Base-by-base conservation (phyloP, 2,797 vertebrate species). In the Pagetopsis macropterus region DNA sequence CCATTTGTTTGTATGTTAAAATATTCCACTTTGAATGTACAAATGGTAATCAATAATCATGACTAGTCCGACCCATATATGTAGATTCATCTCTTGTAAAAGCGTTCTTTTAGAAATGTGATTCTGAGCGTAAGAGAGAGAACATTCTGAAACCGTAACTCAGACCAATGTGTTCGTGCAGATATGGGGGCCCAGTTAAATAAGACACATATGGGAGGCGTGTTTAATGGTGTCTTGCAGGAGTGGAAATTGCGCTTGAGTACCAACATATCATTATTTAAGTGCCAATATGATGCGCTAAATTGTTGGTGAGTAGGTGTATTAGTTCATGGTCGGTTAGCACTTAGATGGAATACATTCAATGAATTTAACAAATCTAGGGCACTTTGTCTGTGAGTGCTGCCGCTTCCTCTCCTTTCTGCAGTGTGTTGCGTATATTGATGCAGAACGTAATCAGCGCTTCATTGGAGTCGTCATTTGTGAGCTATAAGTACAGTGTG, bases 391-490 rank as follows among this genome's bases (percentile, higher is more conserved):
- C 33, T 5, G 4, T 21, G 11, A 21, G 21, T 21, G 21, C 21
- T 9, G 4, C 16, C 21, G 43, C 27, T 21, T n/a, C 3, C 23
- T 48, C 45, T n/a, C 41, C 31, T 17, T 21, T 59, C 63, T 8
- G 1, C 72, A 43, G 37, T 19, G 12, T 12, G 63, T n/a, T 0
- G 43, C 43, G 21, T 27, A 46, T 37, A 33, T 4, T 5, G 60
- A 2, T 17, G 16, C 46, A 10, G 33, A 51, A 58, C 40, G 40
- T 31, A 4, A 70, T 61, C 56, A 51, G 56, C 12, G 69, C 45
- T 61, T 69, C 55, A 50, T 31, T 67, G 45, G 45, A n/a, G 19
- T 13, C 33, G 40, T 64, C 68, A 21, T 54, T 65, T 51, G 52
- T 2, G 9, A 70, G 65, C 58, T 62, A 5, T 37, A 40, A 40